A percentile compares a stretch with the other conserved stretches of the same genome.
Evolutionary conservation across 2,888 invertebrate species (phyloP).

Genomic region (Diadromus collaris): DNA sequence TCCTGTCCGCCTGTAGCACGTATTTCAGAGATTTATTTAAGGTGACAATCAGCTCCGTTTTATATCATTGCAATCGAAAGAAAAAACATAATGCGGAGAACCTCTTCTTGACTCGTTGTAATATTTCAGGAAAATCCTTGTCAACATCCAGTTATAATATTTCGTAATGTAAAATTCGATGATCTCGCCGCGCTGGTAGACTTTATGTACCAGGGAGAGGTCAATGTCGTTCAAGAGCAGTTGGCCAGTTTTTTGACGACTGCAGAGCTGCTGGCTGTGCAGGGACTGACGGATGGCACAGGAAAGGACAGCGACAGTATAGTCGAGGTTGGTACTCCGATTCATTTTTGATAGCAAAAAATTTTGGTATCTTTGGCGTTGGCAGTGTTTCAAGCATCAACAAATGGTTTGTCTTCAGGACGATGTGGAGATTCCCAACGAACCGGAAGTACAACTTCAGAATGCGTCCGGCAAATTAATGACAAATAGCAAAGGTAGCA

Average conservation of each 20-base stretch:
- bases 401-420: conserved; percentile 68
- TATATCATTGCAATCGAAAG: neutral
- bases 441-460: conserved; percentile 78
- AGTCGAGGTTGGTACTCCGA: conserved; percentile 70
- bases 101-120: conserved; percentile 14
- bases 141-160: conserved; percentile 90
- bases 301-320: conserved; percentile 79
- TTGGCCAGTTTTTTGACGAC: conserved; percentile 89
- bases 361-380: neutral
- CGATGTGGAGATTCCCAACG: conserved; percentile 78
- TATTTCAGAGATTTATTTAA: conserved; percentile 85
- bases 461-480: conserved; percentile 74
- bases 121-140: conserved; percentile 88
- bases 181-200: conserved; percentile 90
- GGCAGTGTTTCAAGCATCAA: neutral
- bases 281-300: conserved; percentile 86
- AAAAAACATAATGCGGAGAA: neutral
- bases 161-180: conserved; percentile 89
- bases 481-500: conserved; percentile 74
- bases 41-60: conserved; percentile 67
- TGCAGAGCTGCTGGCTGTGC: conserved; percentile 88
- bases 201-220: conserved; percentile 92
- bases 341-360: conserved; percentile 2
- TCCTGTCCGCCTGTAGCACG: conserved; percentile 91
- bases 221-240: conserved; percentile 90